Conservation (phyloP, 2,797 vertebrate species). For the Lacerta agilis region DNA sequence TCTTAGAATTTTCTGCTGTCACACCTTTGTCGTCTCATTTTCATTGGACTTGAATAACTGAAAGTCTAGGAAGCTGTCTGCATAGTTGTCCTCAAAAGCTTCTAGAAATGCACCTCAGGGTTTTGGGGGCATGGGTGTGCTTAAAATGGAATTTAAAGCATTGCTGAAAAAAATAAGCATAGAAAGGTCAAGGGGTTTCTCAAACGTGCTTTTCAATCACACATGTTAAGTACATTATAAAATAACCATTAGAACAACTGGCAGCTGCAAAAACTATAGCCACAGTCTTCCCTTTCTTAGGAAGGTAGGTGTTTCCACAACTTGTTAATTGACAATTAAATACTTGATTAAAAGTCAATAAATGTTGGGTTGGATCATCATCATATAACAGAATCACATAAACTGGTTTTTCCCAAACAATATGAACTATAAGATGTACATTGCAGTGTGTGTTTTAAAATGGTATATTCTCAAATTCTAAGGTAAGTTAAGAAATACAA, state of each 20-base stretch:
- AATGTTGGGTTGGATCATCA: constrained; percentile 1
- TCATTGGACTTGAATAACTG: constrained; percentile 34
- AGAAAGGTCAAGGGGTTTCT: constrained; percentile 38
- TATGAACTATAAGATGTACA: neutral
- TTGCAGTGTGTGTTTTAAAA: neutral
- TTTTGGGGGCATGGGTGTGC: neutral
- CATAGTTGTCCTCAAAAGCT: constrained; percentile 18
- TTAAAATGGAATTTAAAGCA: neutral
- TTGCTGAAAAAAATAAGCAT: constrained; percentile 3
- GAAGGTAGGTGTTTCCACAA: neutral
- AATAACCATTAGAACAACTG: constrained; percentile 7
- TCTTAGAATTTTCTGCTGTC: constrained; percentile 7
- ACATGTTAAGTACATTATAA: neutral
- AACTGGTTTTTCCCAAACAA: neutral
- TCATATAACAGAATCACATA: neutral
- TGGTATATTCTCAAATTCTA: neutral
- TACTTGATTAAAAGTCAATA: neutral
- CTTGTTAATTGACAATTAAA: neutral
- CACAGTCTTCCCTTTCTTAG: neutral
- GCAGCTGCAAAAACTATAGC: neutral
- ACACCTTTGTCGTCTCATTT: constrained; percentile 40
- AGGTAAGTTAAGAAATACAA: neutral
- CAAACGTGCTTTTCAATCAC: neutral
- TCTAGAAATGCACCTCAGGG: constrained; percentile 19
- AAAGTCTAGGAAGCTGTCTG: constrained; percentile 32